Conservation (phyloP, 2,888 invertebrate species). For the Dicyrtomina minuta region DNA sequence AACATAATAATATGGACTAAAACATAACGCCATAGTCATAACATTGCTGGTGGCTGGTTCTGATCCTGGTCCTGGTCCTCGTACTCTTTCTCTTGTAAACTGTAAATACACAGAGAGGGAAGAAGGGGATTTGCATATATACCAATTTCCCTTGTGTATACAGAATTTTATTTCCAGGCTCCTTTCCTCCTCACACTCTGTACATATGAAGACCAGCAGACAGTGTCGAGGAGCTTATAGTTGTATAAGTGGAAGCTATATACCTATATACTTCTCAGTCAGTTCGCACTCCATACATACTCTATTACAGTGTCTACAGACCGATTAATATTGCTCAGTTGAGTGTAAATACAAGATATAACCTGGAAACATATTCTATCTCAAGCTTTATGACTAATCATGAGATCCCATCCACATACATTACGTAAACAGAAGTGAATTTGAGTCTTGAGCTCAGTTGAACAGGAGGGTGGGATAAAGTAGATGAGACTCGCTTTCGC, state of each 20-base stretch:
- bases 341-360: slow-evolving; percentile 13
- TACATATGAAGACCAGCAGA: background rate
- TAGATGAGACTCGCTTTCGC: background rate
- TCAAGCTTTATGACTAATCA: no score
- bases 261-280: slow-evolving; percentile 2
- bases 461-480: background rate
- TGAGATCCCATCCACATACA: no score
- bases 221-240: background rate
- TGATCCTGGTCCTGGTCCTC: background rate
- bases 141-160: slow-evolving; percentile 24
- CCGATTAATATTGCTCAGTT: slow-evolving; percentile 25
- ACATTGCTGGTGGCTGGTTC: slow-evolving; percentile 5
- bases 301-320: background rate
- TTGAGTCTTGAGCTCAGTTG: background rate
- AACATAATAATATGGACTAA: background rate
- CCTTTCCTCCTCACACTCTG: slow-evolving; percentile 2
- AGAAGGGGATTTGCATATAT: background rate
- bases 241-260: background rate
- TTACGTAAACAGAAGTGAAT: no score
- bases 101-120: slow-evolving; percentile 13
- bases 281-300: background rate
- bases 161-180: slow-evolving; percentile 28
- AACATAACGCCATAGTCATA: slow-evolving; percentile 16
- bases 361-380: slow-evolving; percentile 1
- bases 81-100: background rate